Base-by-base conservation (phyloP, 2,113 vertebrate genomes). In the Clinocottus analis region DNA sequence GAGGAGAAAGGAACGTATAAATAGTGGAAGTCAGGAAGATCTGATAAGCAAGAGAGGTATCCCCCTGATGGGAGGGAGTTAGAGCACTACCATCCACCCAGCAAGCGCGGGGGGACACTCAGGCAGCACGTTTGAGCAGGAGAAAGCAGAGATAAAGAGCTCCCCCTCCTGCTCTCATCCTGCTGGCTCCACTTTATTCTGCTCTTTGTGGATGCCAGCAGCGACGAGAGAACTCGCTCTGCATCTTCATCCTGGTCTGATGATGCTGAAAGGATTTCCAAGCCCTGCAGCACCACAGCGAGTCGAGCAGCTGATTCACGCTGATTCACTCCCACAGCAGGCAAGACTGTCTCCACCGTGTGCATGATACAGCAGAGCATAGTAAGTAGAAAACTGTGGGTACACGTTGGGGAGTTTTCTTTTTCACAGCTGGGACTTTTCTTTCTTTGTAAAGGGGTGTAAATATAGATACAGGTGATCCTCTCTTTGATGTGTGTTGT, bases 11-110 rank as follows among this genome's bases (percentile, higher is more conserved):
- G 16, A 31, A 21, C 17, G 60, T 39, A 55, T 49, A 87, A 72
- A 63, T 25, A 77, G 43, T 27, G 45, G 66, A 58, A 73, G 68
- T 77, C 81, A 85, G 86, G 85, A 86, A 80, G 82, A 90, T 90
- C 89, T 85, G 83, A 82, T 86, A 76, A 92, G 77, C 67, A 35
- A 37, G 43, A 3, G 81, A 92, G 85, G 83, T 88, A 82, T 88
- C 83, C 86, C 84, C 72, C 47, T 75, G 84, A 64, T 86, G 79
- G 78, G 88, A 85, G 79, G 82, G 79, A 77, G 81, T 47, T 74
- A 31, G 31, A 75, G 62, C 80, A 56, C 45, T 49, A 59, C 71
- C 61, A 85, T 85, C 70, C 33, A n/a, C 23, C 11, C 77, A 43
- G 83, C 47, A 71, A 62, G 80, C 72, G 71, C 60, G 67, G 61